Conservation (phyloP, 2,888 invertebrate species). For the Cinara cedri region DNA sequence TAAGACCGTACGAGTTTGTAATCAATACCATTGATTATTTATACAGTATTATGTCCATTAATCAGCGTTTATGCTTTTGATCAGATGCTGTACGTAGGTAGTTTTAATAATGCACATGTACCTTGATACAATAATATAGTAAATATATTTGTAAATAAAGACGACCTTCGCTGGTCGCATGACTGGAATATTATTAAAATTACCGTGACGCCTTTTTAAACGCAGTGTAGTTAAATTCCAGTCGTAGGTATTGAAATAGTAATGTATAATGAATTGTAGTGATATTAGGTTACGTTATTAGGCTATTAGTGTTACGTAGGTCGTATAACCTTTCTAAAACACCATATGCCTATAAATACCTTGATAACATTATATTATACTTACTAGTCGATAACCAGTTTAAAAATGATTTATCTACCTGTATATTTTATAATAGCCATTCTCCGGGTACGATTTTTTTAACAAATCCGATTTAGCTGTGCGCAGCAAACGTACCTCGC, state of each 20-base stretch:
- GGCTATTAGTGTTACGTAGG: slow-evolving; percentile 31
- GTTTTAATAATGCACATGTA: too few species aligned
- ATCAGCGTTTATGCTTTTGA: too few species aligned
- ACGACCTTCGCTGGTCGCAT: background rate
- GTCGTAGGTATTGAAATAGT: slow-evolving; percentile 23
- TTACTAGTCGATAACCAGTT: slow-evolving; percentile 25
- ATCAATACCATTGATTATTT: too few species aligned
- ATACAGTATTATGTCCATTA: too few species aligned
- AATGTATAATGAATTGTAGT: background rate
- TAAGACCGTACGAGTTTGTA: too few species aligned
- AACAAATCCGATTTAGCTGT: background rate
- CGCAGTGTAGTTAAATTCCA: background rate
- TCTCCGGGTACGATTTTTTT: background rate
- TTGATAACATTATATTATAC: too few species aligned
- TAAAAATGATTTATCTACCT: slow-evolving; percentile 21
- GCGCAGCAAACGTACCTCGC: background rate
- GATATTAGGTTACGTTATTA: slow-evolving; percentile 26
- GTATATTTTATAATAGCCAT: slow-evolving; percentile 3
- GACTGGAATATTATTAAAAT: background rate
- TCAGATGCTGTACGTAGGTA: too few species aligned
- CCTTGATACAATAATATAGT: too few species aligned
- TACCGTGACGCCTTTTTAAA: background rate
- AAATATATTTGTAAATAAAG: slow-evolving; percentile 4
- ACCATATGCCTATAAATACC: background rate
- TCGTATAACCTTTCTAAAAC: slow-evolving; percentile 41